Base-by-base conservation (phyloP, 2,888 invertebrate genomes). In the Penaeus monodon region DNA sequence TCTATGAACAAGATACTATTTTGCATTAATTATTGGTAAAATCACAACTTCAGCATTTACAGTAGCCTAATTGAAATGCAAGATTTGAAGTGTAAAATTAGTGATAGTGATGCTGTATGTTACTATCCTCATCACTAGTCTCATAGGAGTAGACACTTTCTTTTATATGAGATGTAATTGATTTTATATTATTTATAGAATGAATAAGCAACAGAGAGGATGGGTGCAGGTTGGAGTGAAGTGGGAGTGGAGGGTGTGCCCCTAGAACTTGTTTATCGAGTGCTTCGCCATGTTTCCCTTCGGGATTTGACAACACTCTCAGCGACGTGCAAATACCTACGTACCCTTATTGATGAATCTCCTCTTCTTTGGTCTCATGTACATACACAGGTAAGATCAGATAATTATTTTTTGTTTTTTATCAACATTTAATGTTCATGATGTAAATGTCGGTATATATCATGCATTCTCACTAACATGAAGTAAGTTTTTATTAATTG, bases 221-320 rank as follows among this genome's bases (percentile, higher is more conserved):
- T 82, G 82, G 82, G 82, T 33, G 63, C 82, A 20, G 82, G 82
- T 29, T 82, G 82, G 82, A 82, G 82, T 57, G 82, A 82, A 73
- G 70, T 82, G 70, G 82, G 82, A 63, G 82, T 82, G 57, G 82
- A 82, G 70, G 82, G 82, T 73, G 73, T 82, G n/a, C 82, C 82
- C n/a, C 33, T 82, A 29, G 82, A 82, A 33, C 73, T 82, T 29
- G 82, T 82, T 29, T 82, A 82, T 73, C 82, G 82, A 70, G 82
- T 82, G n/a, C 63, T 82, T 7, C 57, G 82, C 17, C 82, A 82
- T 38, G 73, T 73, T 27, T 82, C 82, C 33, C 73, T 82, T 49
- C 82, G 70, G 2, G 82, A 82, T 70, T 63, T 82, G 33, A 82
- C 82, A 49, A 82, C 82, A 29, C 82, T 82, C 57, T 63, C 73